phyloP scores from a whole-genome alignment of 2,797 vertebrate genomes.

The Pyrocephalus nanus region DNA sequence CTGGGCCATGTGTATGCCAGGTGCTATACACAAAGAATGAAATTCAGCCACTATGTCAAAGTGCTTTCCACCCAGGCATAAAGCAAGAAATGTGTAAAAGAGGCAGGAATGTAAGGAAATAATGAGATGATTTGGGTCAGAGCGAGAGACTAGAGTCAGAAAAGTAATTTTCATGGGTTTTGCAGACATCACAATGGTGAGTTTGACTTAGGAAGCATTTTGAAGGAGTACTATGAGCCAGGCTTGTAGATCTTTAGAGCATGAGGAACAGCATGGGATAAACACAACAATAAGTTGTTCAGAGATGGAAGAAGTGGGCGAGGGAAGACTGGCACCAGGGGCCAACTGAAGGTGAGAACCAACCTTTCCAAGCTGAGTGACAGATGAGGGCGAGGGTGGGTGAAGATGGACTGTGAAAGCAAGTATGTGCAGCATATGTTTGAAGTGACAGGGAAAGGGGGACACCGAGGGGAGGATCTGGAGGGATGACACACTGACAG shows the following conservation, averaged over 20 bases:
- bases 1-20: not conserved
- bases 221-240: not conserved
- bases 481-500: not conserved
- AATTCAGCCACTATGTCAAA: not conserved
- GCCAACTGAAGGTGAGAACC: slow-evolving; percentile 16
- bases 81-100: not conserved
- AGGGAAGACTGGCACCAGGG: slow-evolving; percentile 31
- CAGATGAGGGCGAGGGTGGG: slow-evolving; percentile 31
- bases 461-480: not conserved
- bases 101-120: not conserved
- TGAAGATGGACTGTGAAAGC: slow-evolving; percentile 35
- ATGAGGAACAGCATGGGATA: not conserved
- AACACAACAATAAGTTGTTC: not conserved
- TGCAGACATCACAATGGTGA: not conserved
- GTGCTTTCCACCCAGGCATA: not conserved
- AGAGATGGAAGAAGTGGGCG: not conserved
- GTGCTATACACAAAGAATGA: not conserved
- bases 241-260: not conserved
- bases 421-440: slow-evolving; percentile 9
- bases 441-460: not conserved
- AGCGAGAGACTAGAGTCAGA: not conserved
- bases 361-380: slow-evolving; percentile 17
- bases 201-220: not conserved
- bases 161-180: not conserved
- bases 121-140: not conserved